Evolutionary conservation across 2,113 vertebrate genomes (phyloP), one percentile per base, ranked within the genome.

Genomic region (Platysteira castanea): DNA sequence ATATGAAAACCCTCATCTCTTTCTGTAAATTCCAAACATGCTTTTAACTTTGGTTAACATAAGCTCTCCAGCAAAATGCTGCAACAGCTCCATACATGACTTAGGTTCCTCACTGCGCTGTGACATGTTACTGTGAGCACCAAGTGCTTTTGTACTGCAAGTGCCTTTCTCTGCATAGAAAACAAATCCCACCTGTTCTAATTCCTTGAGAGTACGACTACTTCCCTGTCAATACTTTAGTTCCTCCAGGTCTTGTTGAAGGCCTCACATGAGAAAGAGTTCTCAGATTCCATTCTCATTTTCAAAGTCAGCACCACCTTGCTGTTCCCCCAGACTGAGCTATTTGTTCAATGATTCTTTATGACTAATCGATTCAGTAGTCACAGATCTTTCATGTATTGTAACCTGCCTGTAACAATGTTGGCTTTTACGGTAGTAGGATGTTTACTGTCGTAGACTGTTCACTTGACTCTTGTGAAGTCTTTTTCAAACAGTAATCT

Each of bases 91-190:
- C 15, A 1, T 20, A 8, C 4, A 13, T 10, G 56, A 35, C 60
- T 61, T 49, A 39, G 1, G 1, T 39, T 19, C 46, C 47, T 65
- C 42, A 11, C 31, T 35, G 39, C 4, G 6, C 44, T 78, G 42
- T 4, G 0, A 49, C 56, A 67, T 0, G 1, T 37, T 23, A 18
- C 0, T 28, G 50, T 0, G 0, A 93, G 59, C 2, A 0, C 12
- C 26, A 41, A 53, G 27, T 6, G 10, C 53, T 83, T 90, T 19
- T 44, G 11, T 35, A 79, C 57, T 53, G 27, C 37, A 82, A 59
- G n/a, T 10, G 24, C 30, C 35, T 50, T 78, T 50, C 56, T 59
- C 75, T 37, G 27, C 1, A 0, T 6, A 41, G 26, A 59, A 74
- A 90, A 67, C 47, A 88, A 87, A 54, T 50, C 39, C 49, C 9